Conservation (phyloP, 1,140 invertebrate genomes). For the Sesamia nonagrioides region DNA sequence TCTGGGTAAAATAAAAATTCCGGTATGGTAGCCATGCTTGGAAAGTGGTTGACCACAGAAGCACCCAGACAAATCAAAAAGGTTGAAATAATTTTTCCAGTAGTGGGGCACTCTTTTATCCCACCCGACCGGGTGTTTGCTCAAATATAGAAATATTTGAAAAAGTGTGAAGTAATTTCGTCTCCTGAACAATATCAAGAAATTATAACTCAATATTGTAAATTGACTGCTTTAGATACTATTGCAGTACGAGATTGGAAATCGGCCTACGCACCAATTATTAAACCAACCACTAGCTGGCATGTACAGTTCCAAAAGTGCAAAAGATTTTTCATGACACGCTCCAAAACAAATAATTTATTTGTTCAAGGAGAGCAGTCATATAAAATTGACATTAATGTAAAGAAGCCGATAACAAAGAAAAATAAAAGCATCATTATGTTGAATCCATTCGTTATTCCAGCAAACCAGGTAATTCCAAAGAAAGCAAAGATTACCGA, state of each 20-base stretch:
- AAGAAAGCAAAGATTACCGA: too few relatives aligned
- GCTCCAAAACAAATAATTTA: slow-evolving; percentile 9
- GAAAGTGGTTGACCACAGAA: slow-evolving; percentile 3
- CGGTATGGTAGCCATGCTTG: slow-evolving; percentile 7
- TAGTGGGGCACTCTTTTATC: slow-evolving; percentile 20
- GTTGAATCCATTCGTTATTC: too few relatives aligned
- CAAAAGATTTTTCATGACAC: slow-evolving; percentile 13
- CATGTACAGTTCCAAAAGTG: slow-evolving; percentile 16
- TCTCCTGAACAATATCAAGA: slow-evolving; percentile 1
- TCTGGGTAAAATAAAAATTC: slow-evolving; percentile 26
- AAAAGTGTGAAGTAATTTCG: slow-evolving; percentile 7
- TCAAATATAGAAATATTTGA: slow-evolving; percentile 4
- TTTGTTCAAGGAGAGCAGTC: slow-evolving; percentile 5
- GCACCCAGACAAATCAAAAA: slow-evolving; percentile 6
- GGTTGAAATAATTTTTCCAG: not conserved
- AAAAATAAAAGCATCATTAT: too few relatives aligned
- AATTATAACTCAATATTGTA: too few relatives aligned
- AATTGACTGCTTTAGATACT: not conserved
- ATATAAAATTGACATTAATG: too few relatives aligned
- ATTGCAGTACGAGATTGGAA: not conserved
- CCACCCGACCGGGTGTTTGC: slow-evolving; percentile 23
- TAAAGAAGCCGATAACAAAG: too few relatives aligned
- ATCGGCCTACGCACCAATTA: slow-evolving; percentile 7
- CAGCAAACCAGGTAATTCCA: too few relatives aligned
- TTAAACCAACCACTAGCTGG: slow-evolving; percentile 18